These are phyloP conservation scores for Neostethus bicornis DNA, from an alignment of 2,797 vertebrate genomes.

Conservation along the genomic window DNA sequence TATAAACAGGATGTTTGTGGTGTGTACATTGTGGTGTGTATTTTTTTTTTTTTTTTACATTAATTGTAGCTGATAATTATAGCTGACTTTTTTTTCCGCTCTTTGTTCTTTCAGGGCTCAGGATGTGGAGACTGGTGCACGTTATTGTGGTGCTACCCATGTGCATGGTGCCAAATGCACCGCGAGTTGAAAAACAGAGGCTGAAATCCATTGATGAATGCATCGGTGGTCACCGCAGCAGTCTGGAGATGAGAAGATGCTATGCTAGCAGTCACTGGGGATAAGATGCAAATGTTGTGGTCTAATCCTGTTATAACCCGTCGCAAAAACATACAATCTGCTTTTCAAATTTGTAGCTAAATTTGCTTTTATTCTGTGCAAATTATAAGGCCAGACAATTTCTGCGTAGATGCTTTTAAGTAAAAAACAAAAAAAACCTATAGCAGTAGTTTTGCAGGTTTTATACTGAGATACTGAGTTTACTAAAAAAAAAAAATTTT, in stretches of 20 bases:
- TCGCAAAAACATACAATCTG: background rate
- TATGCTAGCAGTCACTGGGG: no score
- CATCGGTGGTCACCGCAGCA: slow-evolving; percentile 11
- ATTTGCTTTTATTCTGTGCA: no score
- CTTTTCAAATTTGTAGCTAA: background rate
- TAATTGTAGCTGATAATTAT: background rate
- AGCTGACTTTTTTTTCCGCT: background rate
- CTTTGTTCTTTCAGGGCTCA: slow-evolving; percentile 60
- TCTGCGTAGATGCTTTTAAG: background rate
- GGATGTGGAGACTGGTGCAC: slow-evolving; percentile 69
- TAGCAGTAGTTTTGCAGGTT: background rate
- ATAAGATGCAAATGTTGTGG: background rate
- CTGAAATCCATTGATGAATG: rapidly evolving
- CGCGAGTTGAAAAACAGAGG: slow-evolving; percentile 17
- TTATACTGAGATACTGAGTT: no score
- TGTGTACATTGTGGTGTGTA: no score
- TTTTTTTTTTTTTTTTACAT: background rate
- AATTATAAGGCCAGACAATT: background rate
- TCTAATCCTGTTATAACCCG: no score
- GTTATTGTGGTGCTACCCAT: slow-evolving; percentile 55
- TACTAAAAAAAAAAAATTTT: no score
- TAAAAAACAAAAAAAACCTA: background rate
- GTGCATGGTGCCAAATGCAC: slow-evolving; percentile 26
- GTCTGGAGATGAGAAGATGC: no score
- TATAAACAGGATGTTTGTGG: no score